phyloP scores from a whole-genome alignment of 2,797 vertebrate species.

The Platyrinchus mystaceus region DNA sequence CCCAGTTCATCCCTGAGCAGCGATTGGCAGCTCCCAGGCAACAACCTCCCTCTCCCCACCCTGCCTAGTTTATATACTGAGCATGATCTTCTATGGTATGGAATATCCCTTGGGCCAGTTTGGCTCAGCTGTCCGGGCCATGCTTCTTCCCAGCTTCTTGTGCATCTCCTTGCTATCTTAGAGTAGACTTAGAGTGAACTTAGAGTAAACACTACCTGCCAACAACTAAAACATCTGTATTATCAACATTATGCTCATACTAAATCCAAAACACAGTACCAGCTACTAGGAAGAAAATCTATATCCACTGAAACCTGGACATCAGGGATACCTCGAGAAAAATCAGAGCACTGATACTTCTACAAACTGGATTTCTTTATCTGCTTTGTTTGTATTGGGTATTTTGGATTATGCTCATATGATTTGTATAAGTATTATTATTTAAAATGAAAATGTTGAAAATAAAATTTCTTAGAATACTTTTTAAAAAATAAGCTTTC shows the following conservation, averaged over 20 bases:
- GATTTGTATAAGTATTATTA: not conserved
- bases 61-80: too few relatives aligned
- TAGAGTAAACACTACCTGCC: not conserved
- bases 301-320: not conserved
- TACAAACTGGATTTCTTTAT: not conserved
- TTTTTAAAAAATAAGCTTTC: not conserved
- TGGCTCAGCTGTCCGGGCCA: not conserved
- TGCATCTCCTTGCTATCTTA: fast-evolving
- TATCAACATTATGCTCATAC: not conserved
- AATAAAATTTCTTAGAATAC: not conserved
- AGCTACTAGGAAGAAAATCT: not conserved
- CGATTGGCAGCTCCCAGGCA: not conserved
- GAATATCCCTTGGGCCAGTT: not conserved
- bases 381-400: not conserved
- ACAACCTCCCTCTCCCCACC: not conserved
- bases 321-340: not conserved
- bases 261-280: not conserved
- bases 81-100: not conserved
- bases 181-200: too few relatives aligned
- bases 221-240: not conserved
- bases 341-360: not conserved
- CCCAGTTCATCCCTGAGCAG: not conserved
- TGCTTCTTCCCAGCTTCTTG: not conserved
- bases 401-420: not conserved
- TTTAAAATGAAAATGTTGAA: not conserved